Conservation (phyloP, 1,140 invertebrate genomes). For the Scaptomyza montana region DNA sequence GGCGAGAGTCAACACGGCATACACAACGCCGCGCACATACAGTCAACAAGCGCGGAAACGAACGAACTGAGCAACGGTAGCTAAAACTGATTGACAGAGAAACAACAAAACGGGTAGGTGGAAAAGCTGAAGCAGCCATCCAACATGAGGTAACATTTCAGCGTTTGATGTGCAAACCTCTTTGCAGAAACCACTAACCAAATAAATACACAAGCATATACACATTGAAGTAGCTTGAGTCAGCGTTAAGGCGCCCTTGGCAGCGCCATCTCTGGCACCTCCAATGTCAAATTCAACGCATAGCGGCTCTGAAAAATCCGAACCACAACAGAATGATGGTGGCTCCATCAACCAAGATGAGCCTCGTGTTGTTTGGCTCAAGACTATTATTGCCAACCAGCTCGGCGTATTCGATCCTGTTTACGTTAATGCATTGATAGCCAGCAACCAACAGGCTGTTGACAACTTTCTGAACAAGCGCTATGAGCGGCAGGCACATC, state of each 20-base stretch:
- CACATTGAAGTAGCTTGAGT: constrained; percentile 7
- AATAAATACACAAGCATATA: constrained; percentile 23
- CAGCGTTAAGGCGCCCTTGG: constrained; percentile 1
- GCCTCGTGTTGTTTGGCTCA: constrained; percentile 70
- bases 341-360: constrained; percentile 47
- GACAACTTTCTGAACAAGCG: constrained; percentile 80
- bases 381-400: constrained; percentile 69
- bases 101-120: constrained; percentile 51
- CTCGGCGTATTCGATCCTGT: constrained; percentile 76
- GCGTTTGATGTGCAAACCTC: constrained; percentile 28
- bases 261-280: neutral
- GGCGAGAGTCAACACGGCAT: constrained; percentile 17
- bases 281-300: constrained; percentile 14
- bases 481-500: constrained; percentile 81
- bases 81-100: constrained; percentile 67
- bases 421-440: constrained; percentile 64
- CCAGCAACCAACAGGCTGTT: constrained; percentile 53
- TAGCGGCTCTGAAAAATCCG: constrained; percentile 4
- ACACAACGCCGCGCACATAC: too few species aligned
- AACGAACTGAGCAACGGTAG: constrained; percentile 59
- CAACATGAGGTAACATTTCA: neutral
- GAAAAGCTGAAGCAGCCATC: constrained; percentile 16
- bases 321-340: neutral
- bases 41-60: constrained; percentile 43
- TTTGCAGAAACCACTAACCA: constrained; percentile 18